Conservation (phyloP, 2,797 vertebrate species). For the Arvicola amphibius region DNA sequence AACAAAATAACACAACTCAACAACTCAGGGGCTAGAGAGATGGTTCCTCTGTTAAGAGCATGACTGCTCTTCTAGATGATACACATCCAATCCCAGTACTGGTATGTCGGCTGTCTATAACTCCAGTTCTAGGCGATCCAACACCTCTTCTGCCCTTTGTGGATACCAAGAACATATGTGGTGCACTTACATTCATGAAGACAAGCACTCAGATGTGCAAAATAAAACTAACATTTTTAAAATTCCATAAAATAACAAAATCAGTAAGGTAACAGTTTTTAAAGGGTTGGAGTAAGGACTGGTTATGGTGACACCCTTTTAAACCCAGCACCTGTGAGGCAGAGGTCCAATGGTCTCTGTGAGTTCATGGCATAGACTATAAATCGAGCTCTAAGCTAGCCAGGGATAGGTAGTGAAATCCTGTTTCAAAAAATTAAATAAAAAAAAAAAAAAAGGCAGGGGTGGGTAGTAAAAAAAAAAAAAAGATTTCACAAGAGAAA, state of each 20-base stretch:
- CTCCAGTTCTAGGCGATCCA: background rate
- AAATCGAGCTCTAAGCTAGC: background rate
- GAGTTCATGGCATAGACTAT: background rate
- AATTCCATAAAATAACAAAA: too few species aligned
- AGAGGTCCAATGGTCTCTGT: background rate
- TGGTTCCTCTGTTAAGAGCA: background rate
- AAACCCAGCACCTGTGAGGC: background rate
- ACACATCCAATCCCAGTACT: background rate
- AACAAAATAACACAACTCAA: background rate
- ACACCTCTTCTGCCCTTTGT: background rate
- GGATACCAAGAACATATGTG: background rate
- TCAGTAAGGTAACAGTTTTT: background rate
- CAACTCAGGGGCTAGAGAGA: background rate
- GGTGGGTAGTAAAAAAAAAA: background rate
- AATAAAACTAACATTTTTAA: background rate
- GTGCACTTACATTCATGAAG: background rate
- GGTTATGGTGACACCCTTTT: background rate
- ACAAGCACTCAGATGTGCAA: background rate
- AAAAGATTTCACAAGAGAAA: conserved; percentile 6
- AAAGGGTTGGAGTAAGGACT: background rate
- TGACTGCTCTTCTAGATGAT: background rate
- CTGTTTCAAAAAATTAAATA: background rate
- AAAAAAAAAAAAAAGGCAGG: background rate
- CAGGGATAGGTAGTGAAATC: background rate
- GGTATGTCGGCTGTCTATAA: background rate